Evolutionary conservation across 2,113 vertebrate genomes (phyloP), one percentile per base, ranked within the genome.

Genomic region (Chascanopsetta lugubris): DNA sequence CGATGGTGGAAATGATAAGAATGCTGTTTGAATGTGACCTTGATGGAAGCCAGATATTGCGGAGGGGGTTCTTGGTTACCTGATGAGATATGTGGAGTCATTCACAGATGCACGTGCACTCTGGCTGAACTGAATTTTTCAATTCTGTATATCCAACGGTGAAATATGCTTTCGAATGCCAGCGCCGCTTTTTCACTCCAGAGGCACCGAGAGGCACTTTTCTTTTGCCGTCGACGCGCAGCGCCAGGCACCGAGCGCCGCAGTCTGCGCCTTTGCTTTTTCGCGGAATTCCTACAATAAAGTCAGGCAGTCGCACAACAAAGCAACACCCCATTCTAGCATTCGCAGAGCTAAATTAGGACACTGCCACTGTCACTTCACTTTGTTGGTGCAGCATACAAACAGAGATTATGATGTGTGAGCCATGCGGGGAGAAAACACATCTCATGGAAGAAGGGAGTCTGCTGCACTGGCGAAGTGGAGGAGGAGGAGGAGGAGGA

Each of bases 181-280:
- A 27, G 57, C 47, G 42, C 22, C n/a, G n/a, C n/a, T 66, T 49
- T 73, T 7, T 74, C 47, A 71, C 69, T 72, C 69, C 61, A 56
- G 57, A 36, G 58, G 47, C 65, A 50, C 51, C 17, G 66, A 56
- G 48, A 76, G 30, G n/a, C 29, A 30, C 29, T n/a, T 13, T 11
- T 18, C 1, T 42, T 18, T 42, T 42, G n/a, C 15, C 38, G n/a
- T 6, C n/a, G 15, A 42, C n/a, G n/a, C n/a, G n/a, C 17, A 27
- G 29, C 0, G 1, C 21, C 62, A 27, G 30, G 38, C 17, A n/a
- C 38, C 5, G 38, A 43, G 26, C 56, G 49, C 12, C 11, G n/a
- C 54, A 12, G 17, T 27, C 4, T 36, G 51, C 8, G 2, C n/a
- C 8, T 2, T 6, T 12, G 8, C 65, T 61, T 68, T 53, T 43